Conservation (phyloP, 2,797 vertebrate species). For the Telmatherina bonti region DNA sequence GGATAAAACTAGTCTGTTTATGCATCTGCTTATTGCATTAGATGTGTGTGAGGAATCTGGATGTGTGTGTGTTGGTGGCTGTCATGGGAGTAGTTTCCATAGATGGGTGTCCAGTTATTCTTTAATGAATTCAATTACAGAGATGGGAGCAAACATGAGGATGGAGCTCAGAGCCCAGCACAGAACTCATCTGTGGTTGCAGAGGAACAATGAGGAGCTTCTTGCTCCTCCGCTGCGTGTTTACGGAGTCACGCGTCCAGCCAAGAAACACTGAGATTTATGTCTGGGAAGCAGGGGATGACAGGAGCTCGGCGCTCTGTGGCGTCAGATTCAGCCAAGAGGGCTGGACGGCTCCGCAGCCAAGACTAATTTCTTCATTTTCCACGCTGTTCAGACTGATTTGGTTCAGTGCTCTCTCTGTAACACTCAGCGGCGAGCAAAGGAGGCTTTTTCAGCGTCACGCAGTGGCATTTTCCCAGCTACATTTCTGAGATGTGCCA, state of each 20-base stretch:
- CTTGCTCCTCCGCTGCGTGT: conserved; percentile 34
- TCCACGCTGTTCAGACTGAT: conserved; percentile 38
- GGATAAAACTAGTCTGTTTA: too few species aligned
- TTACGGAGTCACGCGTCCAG: conserved; percentile 27
- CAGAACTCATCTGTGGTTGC: conserved; percentile 51
- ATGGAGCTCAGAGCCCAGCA: conserved; percentile 29
- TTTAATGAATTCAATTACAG: conserved; percentile 74
- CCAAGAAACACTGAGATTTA: conserved; percentile 58
- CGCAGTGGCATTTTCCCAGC: conserved; percentile 16
- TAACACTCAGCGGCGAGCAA: conserved; percentile 10
- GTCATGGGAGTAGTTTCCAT: conserved; percentile 55
- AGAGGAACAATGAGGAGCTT: conserved; percentile 47
- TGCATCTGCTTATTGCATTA: conserved; percentile 4
- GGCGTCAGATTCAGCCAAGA: conserved; percentile 30
- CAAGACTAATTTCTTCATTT: conserved; percentile 64
- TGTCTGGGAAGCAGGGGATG: conserved; percentile 40
- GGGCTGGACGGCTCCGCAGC: conserved; percentile 39
- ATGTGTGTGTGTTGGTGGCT: conserved; percentile 14
- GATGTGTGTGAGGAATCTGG: not conserved
- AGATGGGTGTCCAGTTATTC: conserved; percentile 64
- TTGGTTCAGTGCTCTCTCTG: conserved; percentile 22
- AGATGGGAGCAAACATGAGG: conserved; percentile 59
- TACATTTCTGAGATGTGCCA: conserved; percentile 19
- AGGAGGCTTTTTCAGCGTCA: conserved; percentile 24
- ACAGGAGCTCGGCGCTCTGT: conserved; percentile 30